These are phyloP conservation scores for Sphyrna mokarran DNA, from an alignment of 2,113 vertebrate species.

Conservation along the genomic window DNA sequence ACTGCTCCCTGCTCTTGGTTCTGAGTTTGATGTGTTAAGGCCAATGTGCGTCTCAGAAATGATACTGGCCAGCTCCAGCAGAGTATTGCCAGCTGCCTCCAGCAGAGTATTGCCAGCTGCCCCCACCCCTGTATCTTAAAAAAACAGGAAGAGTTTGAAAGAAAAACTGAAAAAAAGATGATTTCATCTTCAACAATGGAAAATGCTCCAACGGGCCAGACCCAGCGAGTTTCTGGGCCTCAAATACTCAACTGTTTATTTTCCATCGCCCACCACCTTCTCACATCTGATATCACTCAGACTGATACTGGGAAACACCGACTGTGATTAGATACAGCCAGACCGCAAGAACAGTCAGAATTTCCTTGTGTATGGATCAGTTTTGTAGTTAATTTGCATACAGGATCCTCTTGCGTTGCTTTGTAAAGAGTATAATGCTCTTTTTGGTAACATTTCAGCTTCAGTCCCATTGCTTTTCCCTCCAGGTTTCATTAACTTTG, in stretches of 20 bases:
- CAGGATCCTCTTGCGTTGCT: not conserved
- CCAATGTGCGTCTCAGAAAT: too few species aligned
- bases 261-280: not conserved
- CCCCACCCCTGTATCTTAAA: too few species aligned
- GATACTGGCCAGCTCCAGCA: too few species aligned
- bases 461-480: not conserved
- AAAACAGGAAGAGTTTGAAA: too few species aligned
- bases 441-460: not conserved
- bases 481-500: not conserved
- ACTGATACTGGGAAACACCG: not conserved
- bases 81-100: too few species aligned
- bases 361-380: not conserved
- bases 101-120: too few species aligned
- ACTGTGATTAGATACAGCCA: not conserved
- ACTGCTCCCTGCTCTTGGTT: too few species aligned
- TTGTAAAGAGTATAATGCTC: not conserved
- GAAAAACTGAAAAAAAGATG: too few species aligned
- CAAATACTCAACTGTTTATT: not conserved
- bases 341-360: not conserved
- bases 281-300: not conserved
- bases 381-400: not conserved
- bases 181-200: not conserved
- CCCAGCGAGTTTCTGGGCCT: not conserved
- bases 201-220: not conserved
- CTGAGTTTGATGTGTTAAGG: too few species aligned